Conservation (phyloP, 2,113 vertebrate genomes). For the Damaliscus lunatus region DNA sequence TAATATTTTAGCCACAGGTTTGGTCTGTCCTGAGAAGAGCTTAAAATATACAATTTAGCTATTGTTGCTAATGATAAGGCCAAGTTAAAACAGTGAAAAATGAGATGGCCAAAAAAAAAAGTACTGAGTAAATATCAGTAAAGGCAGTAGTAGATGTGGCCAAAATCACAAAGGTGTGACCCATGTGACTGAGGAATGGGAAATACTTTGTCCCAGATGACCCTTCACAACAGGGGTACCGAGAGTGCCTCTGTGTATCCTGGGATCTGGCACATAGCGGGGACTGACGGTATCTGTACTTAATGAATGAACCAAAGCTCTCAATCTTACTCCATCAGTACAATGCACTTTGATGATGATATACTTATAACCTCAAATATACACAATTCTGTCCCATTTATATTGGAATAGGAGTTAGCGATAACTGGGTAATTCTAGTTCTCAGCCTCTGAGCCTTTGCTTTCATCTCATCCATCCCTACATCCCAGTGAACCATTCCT, state of each 20-base stretch:
- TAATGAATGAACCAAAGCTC: neutral
- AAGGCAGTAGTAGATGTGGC: neutral
- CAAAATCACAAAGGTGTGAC: neutral
- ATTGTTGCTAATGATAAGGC: too few species aligned
- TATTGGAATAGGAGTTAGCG: neutral
- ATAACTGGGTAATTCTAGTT: neutral
- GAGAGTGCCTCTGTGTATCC: neutral
- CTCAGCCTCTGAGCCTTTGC: slow-evolving; percentile 7
- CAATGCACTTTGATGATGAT: neutral
- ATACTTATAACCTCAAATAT: neutral
- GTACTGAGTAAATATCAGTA: neutral
- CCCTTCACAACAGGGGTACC: neutral
- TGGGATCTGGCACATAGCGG: neutral
- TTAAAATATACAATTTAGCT: too few species aligned
- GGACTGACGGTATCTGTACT: neutral
- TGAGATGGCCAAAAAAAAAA: too few species aligned
- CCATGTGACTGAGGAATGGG: neutral
- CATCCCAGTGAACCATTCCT: neutral
- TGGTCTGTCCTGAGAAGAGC: too few species aligned
- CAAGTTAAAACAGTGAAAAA: too few species aligned
- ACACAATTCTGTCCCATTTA: neutral
- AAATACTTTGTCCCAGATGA: neutral
- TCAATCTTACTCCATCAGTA: neutral
- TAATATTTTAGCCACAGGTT: too few species aligned
- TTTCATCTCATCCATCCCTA: neutral